phyloP scores from a whole-genome alignment of 2,797 vertebrate genomes.

The Typhlichthys subterraneus region DNA sequence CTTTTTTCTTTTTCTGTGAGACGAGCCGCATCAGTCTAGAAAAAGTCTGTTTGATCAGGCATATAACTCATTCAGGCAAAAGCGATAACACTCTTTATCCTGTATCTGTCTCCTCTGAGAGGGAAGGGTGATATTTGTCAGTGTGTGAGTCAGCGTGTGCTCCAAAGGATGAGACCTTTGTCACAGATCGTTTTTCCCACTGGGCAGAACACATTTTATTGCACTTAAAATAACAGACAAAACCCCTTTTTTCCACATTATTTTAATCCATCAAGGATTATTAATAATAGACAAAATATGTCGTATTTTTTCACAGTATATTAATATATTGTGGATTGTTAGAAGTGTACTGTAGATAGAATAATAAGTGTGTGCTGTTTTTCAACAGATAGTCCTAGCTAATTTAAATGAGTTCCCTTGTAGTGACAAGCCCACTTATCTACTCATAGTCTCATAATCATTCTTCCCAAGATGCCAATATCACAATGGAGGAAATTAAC shows the following conservation, averaged over 20 bases:
- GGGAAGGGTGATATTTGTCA: constrained; percentile 9
- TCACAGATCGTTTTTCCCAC: constrained; percentile 10
- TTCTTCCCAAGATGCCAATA: too few species aligned
- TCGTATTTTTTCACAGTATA: background rate
- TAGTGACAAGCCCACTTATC: too few species aligned
- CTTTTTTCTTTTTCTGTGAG: constrained; percentile 17
- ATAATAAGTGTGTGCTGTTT: too few species aligned
- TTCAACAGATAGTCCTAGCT: too few species aligned
- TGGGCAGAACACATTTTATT: constrained; percentile 30
- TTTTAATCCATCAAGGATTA: background rate
- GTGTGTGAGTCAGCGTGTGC: constrained; percentile 24
- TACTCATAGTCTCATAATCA: too few species aligned
- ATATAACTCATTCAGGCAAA: constrained; percentile 31
- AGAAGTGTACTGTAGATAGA: too few species aligned
- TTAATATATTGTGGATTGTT: too few species aligned
- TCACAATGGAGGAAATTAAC: too few species aligned
- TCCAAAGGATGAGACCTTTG: constrained; percentile 15
- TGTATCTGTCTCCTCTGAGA: constrained; percentile 33
- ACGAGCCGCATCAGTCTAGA: constrained; percentile 22
- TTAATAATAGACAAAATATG: background rate
- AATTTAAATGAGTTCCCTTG: too few species aligned
- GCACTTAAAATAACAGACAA: constrained; percentile 28
- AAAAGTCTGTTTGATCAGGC: constrained; percentile 29
- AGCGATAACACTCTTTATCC: constrained; percentile 28
- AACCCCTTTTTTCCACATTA: constrained; percentile 1